Evolutionary conservation across 2,797 vertebrate species (phyloP), one percentile per base, ranked within the genome.

Genomic region (Enteromius viviparus): DNA sequence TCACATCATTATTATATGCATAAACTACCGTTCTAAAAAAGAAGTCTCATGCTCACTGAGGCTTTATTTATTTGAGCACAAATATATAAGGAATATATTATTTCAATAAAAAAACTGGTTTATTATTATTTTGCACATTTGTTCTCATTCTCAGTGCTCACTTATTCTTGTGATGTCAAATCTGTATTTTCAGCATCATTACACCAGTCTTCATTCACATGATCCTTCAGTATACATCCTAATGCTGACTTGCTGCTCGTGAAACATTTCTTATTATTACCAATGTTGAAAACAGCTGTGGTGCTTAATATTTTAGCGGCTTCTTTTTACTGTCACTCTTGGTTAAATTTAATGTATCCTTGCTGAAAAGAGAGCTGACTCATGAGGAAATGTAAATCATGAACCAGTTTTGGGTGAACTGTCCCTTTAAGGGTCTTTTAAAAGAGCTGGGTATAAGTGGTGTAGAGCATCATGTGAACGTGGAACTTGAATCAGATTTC

Each of bases 401-500:
- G 19, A 53, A 19, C 51, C 15, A 32, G 10, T 55, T 45, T 45
- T 7, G 23, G 26, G 47, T 23, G 8, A 79, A 68, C 21, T 40
- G 29, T 51, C 45, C 29, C 21, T 78, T 66, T 78, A 78, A 66
- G 29, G 3, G 32, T 58, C 15, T 17, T n/a, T 11, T 12, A 42
- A n/a, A 60, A 42, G 37, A 11, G 23, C 65, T 21, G 9, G 45
- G 23, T 58, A 60, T 10, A 80, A 58, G 42, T 29, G 51, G 23
- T 58, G 32, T 8, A 26, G 26, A 15, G 10, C 32, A 29, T 69
- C 9, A 29, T 79, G 47, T 42, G 47, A 75, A 60, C 71, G 78
- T 84, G 76, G 45, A 81, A 55, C 17, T 17, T 47, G 37, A 32
- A 65, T 76, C 76, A 77, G 58, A 34, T 45, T 51, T 55, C 55